Base-by-base conservation (phyloP, 2,113 vertebrate genomes). In the Melanostigma gelatinosum region DNA sequence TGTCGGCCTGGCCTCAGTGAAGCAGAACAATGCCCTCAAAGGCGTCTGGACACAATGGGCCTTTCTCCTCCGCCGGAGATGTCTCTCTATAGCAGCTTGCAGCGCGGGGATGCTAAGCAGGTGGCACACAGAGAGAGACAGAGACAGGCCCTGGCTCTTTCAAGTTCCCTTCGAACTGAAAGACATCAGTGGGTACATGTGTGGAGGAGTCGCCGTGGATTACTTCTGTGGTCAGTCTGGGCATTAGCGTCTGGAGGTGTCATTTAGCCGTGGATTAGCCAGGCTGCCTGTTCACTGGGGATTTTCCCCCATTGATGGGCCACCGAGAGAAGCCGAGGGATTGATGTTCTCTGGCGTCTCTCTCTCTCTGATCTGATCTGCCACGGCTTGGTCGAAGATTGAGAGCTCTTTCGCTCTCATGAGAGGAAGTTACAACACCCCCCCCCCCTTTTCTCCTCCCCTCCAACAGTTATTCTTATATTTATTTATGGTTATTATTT, bases 241-340 rank as follows among this genome's bases (percentile, higher is more conserved):
- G 92, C 90, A 92, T 94, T 93, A 92, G 91, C 83, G 85, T 91
- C 90, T 93, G 82, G 87, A 93, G 93, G 93, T 92, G 87, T 92
- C 92, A 94, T 94, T 95, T 93, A 94, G 93, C 85, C 22, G 78
- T 83, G 91, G 94, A 95, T 95, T 95, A 95, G 90, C 89, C 82
- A 72, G 88, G 71, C 80, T 85, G 90, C 78, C 86, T 89, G 93
- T 92, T 93, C 90, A 90, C 86, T 89, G 85, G 83, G 90, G 90
- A 94, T 93, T 94, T 94, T 87, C 87, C 74, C 57, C 87, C 72
- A 89, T 87, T 93, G 91, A 92, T 82, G 90, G 76, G 67, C 79
- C 54, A 72, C 69, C 34, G 76, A 86, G 88, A 83, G 84, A 87
- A 88, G 79, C 87, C n/a, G 72, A 86, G 74, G 87, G 88, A 87